Evolutionary conservation across 2,888 invertebrate genomes (phyloP).

Genomic region (Neoitamus cyanurus): DNA sequence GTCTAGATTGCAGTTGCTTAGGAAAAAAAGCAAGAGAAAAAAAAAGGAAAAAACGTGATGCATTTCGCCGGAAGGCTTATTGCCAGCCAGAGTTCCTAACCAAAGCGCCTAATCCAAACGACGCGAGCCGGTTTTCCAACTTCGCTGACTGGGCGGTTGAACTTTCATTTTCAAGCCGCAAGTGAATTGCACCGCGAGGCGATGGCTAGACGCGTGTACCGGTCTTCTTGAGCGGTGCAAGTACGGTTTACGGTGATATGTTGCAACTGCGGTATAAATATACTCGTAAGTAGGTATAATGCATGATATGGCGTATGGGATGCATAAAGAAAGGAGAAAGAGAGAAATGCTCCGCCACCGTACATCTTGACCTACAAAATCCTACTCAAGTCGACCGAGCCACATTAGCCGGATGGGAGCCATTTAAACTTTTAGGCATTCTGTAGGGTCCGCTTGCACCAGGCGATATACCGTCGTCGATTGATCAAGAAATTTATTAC

Average conservation of each 20-base stretch:
- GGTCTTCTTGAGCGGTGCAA: neutral
- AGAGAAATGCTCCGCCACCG: conserved; percentile 4
- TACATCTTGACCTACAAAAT: conserved; percentile 38
- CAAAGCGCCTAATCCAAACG: neutral
- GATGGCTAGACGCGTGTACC: neutral
- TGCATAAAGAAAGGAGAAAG: conserved; percentile 13
- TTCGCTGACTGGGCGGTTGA: neutral
- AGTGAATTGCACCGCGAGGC: neutral
- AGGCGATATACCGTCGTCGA: neutral
- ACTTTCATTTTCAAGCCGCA: conserved; percentile 9
- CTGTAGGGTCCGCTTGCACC: neutral
- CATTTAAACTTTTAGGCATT: neutral
- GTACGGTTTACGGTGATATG: neutral
- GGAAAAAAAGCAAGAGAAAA: neutral
- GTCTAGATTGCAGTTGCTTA: conserved; percentile 13
- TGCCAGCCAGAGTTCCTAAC: neutral
- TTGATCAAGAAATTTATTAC: neutral
- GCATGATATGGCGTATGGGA: neutral
- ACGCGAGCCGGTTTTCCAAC: neutral
- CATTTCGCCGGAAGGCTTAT: conserved; percentile 28
- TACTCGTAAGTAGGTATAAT: neutral
- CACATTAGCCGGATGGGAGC: neutral
- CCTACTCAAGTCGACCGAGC: conserved; percentile 4
- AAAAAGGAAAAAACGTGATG: conserved; percentile 22
- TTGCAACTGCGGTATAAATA: neutral